Evolutionary conservation across 2,113 vertebrate species (phyloP).

Genomic region (Hippocampus guttulatus): DNA sequence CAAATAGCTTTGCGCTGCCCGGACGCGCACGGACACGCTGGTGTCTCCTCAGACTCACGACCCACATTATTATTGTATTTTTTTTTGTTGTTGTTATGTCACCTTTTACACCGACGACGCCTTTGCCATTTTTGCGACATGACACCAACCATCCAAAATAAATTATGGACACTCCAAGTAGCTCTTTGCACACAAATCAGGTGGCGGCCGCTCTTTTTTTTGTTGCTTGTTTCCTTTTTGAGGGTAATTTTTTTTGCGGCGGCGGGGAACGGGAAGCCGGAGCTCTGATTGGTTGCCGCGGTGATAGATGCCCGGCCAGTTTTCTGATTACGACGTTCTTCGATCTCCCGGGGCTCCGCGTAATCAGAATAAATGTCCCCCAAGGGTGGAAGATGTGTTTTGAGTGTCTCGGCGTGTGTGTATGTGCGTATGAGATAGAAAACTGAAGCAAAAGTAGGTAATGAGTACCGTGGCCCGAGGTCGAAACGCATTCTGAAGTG

Average conservation of each 20-base stretch:
- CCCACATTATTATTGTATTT: neutral
- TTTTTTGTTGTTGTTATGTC: neutral
- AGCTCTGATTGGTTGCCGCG: conserved; percentile 73
- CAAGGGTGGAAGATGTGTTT: conserved; percentile 49
- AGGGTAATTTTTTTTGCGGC: conserved; percentile 65
- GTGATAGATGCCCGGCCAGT: conserved; percentile 76
- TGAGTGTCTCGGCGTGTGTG: conserved; percentile 35
- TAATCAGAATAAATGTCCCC: conserved; percentile 77
- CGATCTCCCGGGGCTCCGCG: conserved; percentile 68
- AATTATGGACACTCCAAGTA: conserved; percentile 15
- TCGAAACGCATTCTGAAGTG: neutral
- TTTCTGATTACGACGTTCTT: conserved; percentile 77
- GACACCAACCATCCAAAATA: conserved; percentile 8
- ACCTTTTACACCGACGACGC: conserved; percentile 3
- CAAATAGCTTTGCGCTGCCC: conserved; percentile 55
- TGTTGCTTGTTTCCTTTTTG: conserved; percentile 63
- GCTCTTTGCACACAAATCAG: conserved; percentile 17
- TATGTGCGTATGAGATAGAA: conserved; percentile 21
- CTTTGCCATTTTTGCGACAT: conserved; percentile 15
- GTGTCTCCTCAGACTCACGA: neutral
- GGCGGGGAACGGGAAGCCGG: conserved; percentile 39
- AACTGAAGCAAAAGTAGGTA: conserved; percentile 25
- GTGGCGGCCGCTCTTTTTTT: conserved; percentile 70
- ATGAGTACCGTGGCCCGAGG: conserved; percentile 8
- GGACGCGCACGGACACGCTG: conserved; percentile 19